These are phyloP conservation scores for Kryphioiulus occultus DNA, from an alignment of 2,888 invertebrate genomes.

Conservation along the genomic window DNA sequence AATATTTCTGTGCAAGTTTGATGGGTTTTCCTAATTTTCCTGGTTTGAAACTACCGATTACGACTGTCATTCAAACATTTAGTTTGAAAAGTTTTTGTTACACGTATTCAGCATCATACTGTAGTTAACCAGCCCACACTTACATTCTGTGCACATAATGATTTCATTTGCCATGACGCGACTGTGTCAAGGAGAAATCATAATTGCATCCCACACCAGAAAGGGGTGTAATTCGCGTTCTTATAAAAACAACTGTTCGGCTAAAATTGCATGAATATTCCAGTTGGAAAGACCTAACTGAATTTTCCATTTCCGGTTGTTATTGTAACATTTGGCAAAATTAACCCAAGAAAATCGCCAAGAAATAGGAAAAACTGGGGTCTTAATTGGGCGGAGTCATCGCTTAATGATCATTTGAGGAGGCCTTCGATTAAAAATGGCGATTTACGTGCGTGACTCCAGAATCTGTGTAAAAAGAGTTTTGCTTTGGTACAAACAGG, in stretches of 20 bases:
- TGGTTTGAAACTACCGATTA: neutral
- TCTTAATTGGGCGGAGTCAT: neutral
- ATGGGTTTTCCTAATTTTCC: too few relatives aligned
- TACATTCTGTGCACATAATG: neutral
- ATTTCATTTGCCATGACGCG: constrained; percentile 21
- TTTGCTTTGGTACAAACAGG: neutral
- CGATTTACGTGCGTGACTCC: neutral
- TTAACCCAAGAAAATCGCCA: neutral
- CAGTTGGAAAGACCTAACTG: neutral
- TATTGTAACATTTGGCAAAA: neutral
- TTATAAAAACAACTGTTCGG: neutral
- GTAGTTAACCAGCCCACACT: neutral
- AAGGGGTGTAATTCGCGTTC: neutral
- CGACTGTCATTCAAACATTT: neutral
- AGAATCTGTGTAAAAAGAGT: neutral
- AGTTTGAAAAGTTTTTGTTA: neutral
- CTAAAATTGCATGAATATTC: neutral
- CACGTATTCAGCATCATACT: neutral
- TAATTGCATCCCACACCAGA: neutral
- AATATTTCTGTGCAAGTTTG: too few relatives aligned
- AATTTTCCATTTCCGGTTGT: neutral
- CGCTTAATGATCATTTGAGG: neutral
- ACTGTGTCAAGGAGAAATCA: constrained; percentile 13
- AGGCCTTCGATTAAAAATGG: neutral
- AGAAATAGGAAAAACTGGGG: neutral